Base-by-base conservation (phyloP, 2,888 invertebrate species). In the Epinotia ramella region DNA sequence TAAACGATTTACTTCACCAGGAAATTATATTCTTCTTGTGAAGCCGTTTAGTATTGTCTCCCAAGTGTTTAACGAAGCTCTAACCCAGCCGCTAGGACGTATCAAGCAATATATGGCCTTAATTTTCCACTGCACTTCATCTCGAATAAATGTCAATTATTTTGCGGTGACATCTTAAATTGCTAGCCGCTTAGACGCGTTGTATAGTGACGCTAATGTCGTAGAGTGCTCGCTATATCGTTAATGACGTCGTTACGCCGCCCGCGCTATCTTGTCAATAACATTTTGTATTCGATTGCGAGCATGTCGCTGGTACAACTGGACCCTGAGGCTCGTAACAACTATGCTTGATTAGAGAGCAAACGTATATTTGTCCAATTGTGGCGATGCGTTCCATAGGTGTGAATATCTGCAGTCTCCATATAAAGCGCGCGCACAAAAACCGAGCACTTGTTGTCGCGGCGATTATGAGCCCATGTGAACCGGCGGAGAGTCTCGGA, bases 401-500 rank as follows among this genome's bases (percentile, higher is more conserved):
- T 53, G 7, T 53, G 53, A 53, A 53, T n/a, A 13, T n/a, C 49
- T 49, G 16, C 53, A 53, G n/a, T 18, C 40, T 46, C 74, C 70
- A 53, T 75, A 75, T 24, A 75, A 53, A 70, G 70, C 49, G 59
- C n/a, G 59, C 57, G 20, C 13, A 65, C 65, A 75, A 75, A 75
- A 75, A 75, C 7, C 53, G 64, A 65, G 40, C 73, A 66, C 57
- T 69, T 53, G 69, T 69, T 53, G 69, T 53, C 60, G 59, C 56
- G 59, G 64, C 46, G 66, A 73, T 66, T 73, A 73, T 66, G 66
- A 73, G 73, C 33, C 66, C 66, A 49, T 73, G 73, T 60, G 73
- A 73, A 65, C 66, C 66, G 18, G 59, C n/a, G 44, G 59, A n/a
- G n/a, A n/a, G n/a, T n/a, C n/a, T n/a, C n/a, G n/a, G n/a, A 33